Evolutionary conservation across 2,113 vertebrate species (phyloP), one percentile per base, ranked within the genome.

Genomic region (Burhinus bistriatus): DNA sequence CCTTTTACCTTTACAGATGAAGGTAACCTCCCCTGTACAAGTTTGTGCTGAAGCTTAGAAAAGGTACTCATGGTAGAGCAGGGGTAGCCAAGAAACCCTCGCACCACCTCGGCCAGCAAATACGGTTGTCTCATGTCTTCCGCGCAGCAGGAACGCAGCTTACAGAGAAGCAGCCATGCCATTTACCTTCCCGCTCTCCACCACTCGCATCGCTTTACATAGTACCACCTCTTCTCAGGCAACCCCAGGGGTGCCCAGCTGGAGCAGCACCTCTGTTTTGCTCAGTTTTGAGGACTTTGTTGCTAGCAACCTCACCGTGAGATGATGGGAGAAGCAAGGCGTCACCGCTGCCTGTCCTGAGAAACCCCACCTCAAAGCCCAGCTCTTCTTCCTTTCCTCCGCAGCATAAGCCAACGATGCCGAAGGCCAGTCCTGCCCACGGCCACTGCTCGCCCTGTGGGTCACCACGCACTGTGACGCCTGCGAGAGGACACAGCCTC

Each of bases 151-250:
- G 70, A 61, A 10, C 4, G 4, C 5, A 3, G 36, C 72, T 8
- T 1, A 9, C n/a, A 25, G 36, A 38, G 65, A 11, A 7, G 9
- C 78, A 9, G 65, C 40, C 47, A 5, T 12, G 8, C 32, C 44
- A 8, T 42, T 75, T 18, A 11, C 82, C 62, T 36, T 59, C 65
- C 57, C 22, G 0, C 55, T 22, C 82, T 1, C 26, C 66, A 20
- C 9, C 38, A 1, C 47, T 36, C 88, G 1, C 59, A 0, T 3
- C 0, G 62, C 66, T 70, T 42, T 9, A 32, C 4, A 1, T 0
- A 11, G 66, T 2, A 15, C 12, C 14, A 7, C 82, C 70, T n/a
- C 38, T 51, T 5, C 57, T 9, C n/a, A 2, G 64, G 71, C 1
- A 8, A 15, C 1, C 22, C n/a, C 54, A 11, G 2, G 13, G 40